Conservation (phyloP, 2,113 vertebrate species). For the Lathamus discolor region DNA sequence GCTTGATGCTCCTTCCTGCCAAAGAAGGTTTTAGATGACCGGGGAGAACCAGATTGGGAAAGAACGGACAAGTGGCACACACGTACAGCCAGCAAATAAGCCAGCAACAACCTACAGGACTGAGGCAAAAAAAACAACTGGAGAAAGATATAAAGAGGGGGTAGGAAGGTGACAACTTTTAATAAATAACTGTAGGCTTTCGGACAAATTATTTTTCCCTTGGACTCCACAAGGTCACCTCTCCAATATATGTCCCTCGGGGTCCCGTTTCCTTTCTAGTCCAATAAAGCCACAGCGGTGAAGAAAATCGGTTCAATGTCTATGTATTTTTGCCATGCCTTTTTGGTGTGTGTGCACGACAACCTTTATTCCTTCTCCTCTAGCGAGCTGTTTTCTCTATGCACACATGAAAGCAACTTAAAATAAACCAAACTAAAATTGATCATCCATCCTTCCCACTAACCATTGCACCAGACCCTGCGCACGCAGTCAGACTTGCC, state of each 20-base stretch:
- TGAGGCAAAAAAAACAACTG: not conserved
- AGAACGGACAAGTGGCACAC: not conserved
- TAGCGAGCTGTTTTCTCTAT: fast-evolving
- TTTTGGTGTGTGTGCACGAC: not conserved
- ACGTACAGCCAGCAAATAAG: not conserved
- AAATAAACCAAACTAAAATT: not conserved
- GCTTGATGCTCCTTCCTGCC: not conserved
- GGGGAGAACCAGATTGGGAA: not conserved
- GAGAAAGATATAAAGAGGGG: not conserved
- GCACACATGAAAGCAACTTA: not conserved
- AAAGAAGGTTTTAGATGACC: not conserved
- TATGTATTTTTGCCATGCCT: not conserved
- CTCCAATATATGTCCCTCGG: not conserved
- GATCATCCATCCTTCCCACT: not conserved
- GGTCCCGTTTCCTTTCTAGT: not conserved
- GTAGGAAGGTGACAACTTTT: not conserved
- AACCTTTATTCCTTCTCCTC: not conserved
- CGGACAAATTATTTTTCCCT: not conserved
- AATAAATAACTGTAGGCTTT: not conserved
- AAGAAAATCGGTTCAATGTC: not conserved
- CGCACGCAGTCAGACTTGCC: fast-evolving
- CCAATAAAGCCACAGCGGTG: not conserved
- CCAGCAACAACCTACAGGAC: not conserved
- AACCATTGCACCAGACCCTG: fast-evolving
- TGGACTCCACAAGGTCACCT: not conserved